phyloP scores from a whole-genome alignment of 2,797 vertebrate species.

The Tapirus indicus region DNA sequence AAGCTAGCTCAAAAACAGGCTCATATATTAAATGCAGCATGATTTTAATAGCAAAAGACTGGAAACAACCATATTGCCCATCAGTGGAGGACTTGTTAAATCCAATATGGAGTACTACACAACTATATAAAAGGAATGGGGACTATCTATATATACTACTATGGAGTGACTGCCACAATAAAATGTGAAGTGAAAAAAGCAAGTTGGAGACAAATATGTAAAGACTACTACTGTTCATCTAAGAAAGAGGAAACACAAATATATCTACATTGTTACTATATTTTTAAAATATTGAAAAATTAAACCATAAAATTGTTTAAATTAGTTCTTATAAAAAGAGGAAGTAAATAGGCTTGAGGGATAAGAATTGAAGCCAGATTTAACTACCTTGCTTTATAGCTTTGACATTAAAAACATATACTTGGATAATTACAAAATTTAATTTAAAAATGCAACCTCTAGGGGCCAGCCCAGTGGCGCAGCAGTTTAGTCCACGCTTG shows the following conservation, averaged over 20 bases:
- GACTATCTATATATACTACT: background rate
- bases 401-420: conserved; percentile 1
- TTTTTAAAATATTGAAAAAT: conserved; percentile 44
- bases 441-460: background rate
- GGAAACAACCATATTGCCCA: background rate
- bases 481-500: too few species aligned
- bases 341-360: background rate
- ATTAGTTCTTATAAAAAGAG: background rate
- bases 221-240: background rate
- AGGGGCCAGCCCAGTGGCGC: background rate
- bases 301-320: background rate
- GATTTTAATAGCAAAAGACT: background rate
- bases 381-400: background rate
- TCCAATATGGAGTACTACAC: background rate
- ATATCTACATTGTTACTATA: background rate
- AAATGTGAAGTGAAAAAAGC: background rate
- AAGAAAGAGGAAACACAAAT: background rate
- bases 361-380: background rate
- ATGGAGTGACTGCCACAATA: background rate
- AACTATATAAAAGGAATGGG: background rate
- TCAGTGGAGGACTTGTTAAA: background rate
- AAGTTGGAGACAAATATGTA: background rate
- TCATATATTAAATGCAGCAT: background rate
- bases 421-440: background rate
- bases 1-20: background rate